These are phyloP conservation scores for Crotophaga sulcirostris DNA, from an alignment of 2,113 vertebrate species.

Conservation along the genomic window DNA sequence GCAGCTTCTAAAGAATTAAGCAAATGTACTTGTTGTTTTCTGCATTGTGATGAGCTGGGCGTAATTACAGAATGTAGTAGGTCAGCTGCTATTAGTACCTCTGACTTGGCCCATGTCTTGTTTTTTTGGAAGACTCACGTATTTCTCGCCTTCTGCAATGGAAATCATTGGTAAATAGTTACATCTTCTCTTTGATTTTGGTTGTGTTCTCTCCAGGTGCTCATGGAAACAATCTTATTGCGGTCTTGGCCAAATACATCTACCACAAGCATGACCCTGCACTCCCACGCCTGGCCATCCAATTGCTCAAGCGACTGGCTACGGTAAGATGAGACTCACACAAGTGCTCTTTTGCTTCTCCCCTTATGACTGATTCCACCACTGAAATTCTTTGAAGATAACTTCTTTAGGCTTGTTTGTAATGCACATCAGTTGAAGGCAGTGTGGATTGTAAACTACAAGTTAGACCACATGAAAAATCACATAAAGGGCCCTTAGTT, in stretches of 20 bases:
- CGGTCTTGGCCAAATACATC: constrained; percentile 95
- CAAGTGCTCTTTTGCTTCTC: background rate
- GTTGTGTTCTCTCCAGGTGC: constrained; percentile 76
- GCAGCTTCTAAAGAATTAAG: background rate
- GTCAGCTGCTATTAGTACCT: background rate
- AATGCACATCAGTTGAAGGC: background rate
- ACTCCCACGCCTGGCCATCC: constrained; percentile 93
- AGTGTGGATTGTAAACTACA: background rate
- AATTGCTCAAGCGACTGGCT: constrained; percentile 93
- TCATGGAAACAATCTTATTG: constrained; percentile 95
- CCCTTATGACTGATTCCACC: background rate
- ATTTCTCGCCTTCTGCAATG: background rate
- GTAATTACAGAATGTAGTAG: background rate
- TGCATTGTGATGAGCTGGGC: background rate
- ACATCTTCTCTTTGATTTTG: background rate
- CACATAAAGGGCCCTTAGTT: background rate
- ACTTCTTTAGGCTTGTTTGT: background rate
- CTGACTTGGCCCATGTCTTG: background rate
- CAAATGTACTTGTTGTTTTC: background rate
- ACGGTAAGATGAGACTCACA: constrained; percentile 75
- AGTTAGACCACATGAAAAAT: background rate
- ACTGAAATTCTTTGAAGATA: background rate
- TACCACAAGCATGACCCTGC: constrained; percentile 97
- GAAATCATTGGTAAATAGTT: background rate
- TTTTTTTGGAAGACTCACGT: background rate